phyloP scores from a whole-genome alignment of 2,113 vertebrate species.

The Poeciliopsis turrubarensis region DNA sequence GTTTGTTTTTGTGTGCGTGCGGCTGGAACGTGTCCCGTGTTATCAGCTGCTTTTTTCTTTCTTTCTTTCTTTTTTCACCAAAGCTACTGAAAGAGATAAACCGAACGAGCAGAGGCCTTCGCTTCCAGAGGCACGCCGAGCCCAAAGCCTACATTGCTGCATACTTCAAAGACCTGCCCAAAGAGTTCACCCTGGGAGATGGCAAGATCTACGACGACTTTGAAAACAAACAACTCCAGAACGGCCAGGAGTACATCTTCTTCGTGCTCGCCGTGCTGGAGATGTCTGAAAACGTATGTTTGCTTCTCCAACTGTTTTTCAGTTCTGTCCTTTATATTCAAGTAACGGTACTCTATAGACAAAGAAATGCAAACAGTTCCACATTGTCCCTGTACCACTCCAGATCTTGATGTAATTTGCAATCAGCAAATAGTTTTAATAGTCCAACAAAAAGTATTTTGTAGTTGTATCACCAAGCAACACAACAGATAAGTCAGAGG shows the following conservation, averaged over 20 bases:
- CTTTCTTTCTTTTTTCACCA: constrained; percentile 21
- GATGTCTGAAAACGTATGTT: constrained; percentile 93
- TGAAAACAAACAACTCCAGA: constrained; percentile 95
- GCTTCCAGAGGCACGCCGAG: constrained; percentile 89
- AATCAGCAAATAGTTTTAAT: neutral
- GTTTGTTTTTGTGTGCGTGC: constrained; percentile 43
- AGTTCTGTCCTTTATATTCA: neutral
- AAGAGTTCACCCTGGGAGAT: constrained; percentile 94
- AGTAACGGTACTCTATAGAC: neutral
- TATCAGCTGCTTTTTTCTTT: constrained; percentile 36
- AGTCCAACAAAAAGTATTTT: neutral
- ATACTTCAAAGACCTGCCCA: constrained; percentile 93
- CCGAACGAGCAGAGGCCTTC: constrained; percentile 90
- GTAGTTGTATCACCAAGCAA: too few species aligned
- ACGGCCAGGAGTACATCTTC: constrained; percentile 96
- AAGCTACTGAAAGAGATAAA: constrained; percentile 97
- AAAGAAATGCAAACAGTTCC: constrained; percentile 4
- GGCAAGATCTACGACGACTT: constrained; percentile 93
- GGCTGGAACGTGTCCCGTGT: constrained; percentile 36
- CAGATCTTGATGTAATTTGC: neutral
- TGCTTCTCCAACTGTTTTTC: neutral
- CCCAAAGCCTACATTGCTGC: constrained; percentile 96
- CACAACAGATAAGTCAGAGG: too few species aligned
- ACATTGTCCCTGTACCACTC: neutral
- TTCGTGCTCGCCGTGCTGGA: constrained; percentile 96